A percentile compares a stretch with the other conserved stretches of the same genome.
Conservation (phyloP, 1,140 invertebrate genomes). For the Drosophila paulistorum region DNA sequence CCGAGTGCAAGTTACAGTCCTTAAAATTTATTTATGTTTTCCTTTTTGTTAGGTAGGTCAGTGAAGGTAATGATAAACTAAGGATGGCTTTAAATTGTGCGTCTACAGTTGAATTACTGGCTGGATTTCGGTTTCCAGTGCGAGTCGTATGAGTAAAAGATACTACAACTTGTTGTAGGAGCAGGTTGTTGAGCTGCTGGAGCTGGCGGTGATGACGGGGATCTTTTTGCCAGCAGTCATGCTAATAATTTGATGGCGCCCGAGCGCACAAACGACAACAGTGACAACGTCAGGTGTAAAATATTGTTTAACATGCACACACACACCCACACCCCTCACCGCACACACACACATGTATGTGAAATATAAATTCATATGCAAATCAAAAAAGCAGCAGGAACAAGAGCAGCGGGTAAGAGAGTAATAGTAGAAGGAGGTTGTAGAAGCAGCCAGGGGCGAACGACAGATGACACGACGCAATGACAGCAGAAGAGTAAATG, state of each 20-base stretch:
- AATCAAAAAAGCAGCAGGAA: slow-evolving; percentile 39
- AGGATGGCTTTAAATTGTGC: no score
- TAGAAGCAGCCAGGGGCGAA: slow-evolving; percentile 2
- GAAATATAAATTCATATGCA: slow-evolving; percentile 42
- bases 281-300: slow-evolving; percentile 76
- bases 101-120: no score
- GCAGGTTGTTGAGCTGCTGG: not conserved
- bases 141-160: no score
- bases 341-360: slow-evolving; percentile 33
- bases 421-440: not conserved
- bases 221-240: slow-evolving; percentile 74
- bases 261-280: slow-evolving; percentile 33
- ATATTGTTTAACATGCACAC: slow-evolving; percentile 69
- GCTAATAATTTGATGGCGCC: slow-evolving; percentile 79
- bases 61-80: no score
- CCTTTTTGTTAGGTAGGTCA: no score
- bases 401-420: not conserved
- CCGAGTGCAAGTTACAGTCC: no score
- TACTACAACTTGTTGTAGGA: not conserved
- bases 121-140: no score
- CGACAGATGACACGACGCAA: slow-evolving; percentile 2
- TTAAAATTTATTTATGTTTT: no score
- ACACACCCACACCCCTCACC: slow-evolving; percentile 19
- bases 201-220: slow-evolving; percentile 11
- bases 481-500: slow-evolving; percentile 5